Conservation (phyloP, 1,140 invertebrate genomes). For the Pemphigus obesinymphae region DNA sequence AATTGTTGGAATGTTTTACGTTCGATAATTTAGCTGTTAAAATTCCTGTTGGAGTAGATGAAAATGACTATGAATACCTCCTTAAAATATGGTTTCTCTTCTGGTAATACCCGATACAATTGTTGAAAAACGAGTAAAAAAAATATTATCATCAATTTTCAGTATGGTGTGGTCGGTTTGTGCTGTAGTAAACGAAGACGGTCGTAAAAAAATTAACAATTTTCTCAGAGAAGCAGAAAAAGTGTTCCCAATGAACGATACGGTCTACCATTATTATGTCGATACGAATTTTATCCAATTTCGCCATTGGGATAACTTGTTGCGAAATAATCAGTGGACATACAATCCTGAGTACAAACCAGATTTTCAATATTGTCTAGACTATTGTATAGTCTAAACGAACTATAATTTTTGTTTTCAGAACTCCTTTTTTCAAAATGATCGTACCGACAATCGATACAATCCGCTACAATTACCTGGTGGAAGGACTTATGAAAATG, state of each 20-base stretch:
- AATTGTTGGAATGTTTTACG: conserved; percentile 7
- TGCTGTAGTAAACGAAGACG: conserved; percentile 70
- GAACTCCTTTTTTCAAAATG: conserved; percentile 21
- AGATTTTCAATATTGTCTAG: neutral
- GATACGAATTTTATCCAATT: conserved; percentile 65
- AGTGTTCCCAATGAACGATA: conserved; percentile 76
- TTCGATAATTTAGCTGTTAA: neutral
- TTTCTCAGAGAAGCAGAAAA: conserved; percentile 77
- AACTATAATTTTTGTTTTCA: neutral
- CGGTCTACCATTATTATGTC: conserved; percentile 52
- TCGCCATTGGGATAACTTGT: conserved; percentile 55
- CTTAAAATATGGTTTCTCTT: conserved; percentile 21
- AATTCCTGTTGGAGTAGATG: neutral
- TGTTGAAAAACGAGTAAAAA: neutral
- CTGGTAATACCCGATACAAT: neutral
- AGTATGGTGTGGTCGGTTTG: conserved; percentile 80
- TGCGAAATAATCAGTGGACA: neutral
- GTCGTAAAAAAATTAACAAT: conserved; percentile 72
- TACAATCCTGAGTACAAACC: neutral
- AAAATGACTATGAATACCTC: neutral
- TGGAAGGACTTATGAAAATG: conserved; percentile 57
- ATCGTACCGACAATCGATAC: conserved; percentile 80
- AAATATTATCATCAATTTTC: conserved; percentile 59
- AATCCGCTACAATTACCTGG: conserved; percentile 69
- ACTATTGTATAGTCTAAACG: too few species aligned